A percentile compares a stretch with the other conserved stretches of the same genome.
Conservation (phyloP, 2,797 vertebrate genomes). For the Perdix hodgsoniae region DNA sequence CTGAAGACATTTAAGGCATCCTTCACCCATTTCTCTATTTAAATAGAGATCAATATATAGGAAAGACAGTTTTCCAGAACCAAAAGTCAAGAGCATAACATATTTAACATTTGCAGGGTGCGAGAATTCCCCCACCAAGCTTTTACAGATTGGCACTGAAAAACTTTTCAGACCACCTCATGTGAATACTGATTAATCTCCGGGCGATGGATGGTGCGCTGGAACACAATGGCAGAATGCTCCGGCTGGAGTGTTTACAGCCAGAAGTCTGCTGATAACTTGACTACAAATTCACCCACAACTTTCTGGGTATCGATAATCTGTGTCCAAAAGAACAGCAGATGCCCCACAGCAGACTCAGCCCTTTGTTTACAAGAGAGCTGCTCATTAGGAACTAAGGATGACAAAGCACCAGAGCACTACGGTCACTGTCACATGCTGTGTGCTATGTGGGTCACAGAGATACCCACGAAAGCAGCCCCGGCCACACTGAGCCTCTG, state of each 20-base stretch:
- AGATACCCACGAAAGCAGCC: background rate
- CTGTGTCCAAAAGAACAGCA: background rate
- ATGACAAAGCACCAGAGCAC: background rate
- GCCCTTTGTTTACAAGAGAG: slow-evolving; percentile 26
- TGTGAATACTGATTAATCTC: slow-evolving; percentile 10
- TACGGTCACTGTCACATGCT: background rate
- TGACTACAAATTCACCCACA: background rate
- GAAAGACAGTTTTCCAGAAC: background rate
- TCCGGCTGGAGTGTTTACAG: background rate
- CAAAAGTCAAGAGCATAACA: background rate
- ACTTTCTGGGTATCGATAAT: background rate
- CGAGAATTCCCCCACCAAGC: background rate
- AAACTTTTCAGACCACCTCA: slow-evolving; percentile 49
- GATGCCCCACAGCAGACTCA: background rate
- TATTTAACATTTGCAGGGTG: background rate
- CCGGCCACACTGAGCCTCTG: background rate
- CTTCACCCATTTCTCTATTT: slow-evolving; percentile 24
- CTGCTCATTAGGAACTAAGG: background rate
- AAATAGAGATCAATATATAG: slow-evolving; percentile 8
- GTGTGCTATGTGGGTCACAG: fast-evolving
- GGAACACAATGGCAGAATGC: slow-evolving; percentile 25
- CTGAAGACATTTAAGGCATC: background rate
- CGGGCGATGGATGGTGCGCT: background rate
- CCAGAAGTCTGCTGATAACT: background rate
- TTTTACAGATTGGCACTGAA: slow-evolving; percentile 42